Evolutionary conservation across 2,113 vertebrate genomes (phyloP).

Genomic region (Ondatra zibethicus): DNA sequence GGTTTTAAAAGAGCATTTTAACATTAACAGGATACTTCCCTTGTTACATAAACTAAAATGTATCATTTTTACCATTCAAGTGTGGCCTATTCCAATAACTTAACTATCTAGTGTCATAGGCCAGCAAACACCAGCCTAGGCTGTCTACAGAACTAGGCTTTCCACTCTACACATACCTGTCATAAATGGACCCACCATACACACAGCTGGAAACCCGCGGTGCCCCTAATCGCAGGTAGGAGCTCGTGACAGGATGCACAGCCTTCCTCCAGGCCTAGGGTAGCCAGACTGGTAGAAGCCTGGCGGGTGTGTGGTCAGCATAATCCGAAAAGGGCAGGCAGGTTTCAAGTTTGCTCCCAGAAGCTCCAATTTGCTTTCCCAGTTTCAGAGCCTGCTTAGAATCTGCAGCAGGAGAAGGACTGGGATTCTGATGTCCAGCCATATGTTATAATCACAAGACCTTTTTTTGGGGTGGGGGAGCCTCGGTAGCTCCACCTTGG

Average conservation of each 20-base stretch:
- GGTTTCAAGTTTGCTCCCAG: slow-evolving; percentile 22
- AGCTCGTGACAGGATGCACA: not conserved
- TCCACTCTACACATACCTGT: slow-evolving; percentile 48
- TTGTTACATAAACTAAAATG: slow-evolving; percentile 54
- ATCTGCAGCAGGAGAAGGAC: not conserved
- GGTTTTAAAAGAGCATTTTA: slow-evolving; percentile 57
- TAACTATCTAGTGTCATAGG: slow-evolving; percentile 57
- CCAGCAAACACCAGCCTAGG: slow-evolving; percentile 74
- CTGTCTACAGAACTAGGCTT: not conserved
- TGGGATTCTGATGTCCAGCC: not conserved
- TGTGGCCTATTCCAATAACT: slow-evolving; percentile 70
- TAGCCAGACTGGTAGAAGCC: not conserved
- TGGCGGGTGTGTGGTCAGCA: not conserved
- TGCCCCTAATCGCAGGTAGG: not conserved
- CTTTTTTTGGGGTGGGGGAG: not conserved
- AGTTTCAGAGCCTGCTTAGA: slow-evolving; percentile 22
- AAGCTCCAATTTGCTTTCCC: slow-evolving; percentile 48
- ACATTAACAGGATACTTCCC: slow-evolving; percentile 60
- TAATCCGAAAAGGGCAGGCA: not conserved
- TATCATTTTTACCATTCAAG: slow-evolving; percentile 63
- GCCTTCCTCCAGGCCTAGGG: not conserved
- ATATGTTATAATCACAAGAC: slow-evolving; percentile 10
- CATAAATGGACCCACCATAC: not conserved
- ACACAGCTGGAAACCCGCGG: not conserved
- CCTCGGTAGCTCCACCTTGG: too few relatives aligned